These are phyloP conservation scores for Cistogaster globosa DNA, from an alignment of 2,888 invertebrate species.

Conservation along the genomic window DNA sequence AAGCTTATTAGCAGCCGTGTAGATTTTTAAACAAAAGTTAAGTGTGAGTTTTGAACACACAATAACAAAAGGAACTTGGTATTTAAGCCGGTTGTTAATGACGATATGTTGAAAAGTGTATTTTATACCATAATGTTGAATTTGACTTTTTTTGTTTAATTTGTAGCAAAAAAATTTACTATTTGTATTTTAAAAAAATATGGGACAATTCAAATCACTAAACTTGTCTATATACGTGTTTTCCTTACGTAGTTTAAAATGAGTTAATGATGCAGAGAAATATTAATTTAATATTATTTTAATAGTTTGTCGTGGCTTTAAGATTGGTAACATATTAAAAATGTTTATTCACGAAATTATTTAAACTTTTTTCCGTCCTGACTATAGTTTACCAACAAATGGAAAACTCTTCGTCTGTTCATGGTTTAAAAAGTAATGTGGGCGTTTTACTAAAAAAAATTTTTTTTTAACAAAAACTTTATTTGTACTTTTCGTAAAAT, in stretches of 20 bases:
- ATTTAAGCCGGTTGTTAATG: conserved; percentile 46
- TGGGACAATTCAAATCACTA: not conserved
- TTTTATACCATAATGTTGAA: conserved; percentile 26
- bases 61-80: conserved; percentile 28
- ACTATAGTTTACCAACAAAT: not conserved
- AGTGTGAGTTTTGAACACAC: conserved; percentile 9
- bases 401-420: conserved; percentile 33
- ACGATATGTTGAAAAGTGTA: conserved; percentile 61
- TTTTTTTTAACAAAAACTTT: conserved; percentile 43
- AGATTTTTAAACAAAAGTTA: conserved; percentile 19
- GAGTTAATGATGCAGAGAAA: too few relatives aligned
- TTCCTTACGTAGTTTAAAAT: not conserved
- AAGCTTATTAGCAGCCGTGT: conserved; percentile 16
- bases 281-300: not conserved
- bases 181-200: not conserved
- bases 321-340: not conserved
- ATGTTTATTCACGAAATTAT: not conserved
- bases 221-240: too few relatives aligned
- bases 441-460: conserved; percentile 44
- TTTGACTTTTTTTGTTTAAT: not conserved
- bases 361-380: not conserved
- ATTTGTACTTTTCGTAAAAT: conserved; percentile 61
- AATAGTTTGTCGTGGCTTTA: not conserved
- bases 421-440: conserved; percentile 18
- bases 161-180: not conserved